A percentile compares a stretch with the other conserved stretches of the same genome.
These are phyloP conservation scores for Macrophya alboannulata DNA, from an alignment of 2,888 invertebrate genomes.

Conservation along the genomic window DNA sequence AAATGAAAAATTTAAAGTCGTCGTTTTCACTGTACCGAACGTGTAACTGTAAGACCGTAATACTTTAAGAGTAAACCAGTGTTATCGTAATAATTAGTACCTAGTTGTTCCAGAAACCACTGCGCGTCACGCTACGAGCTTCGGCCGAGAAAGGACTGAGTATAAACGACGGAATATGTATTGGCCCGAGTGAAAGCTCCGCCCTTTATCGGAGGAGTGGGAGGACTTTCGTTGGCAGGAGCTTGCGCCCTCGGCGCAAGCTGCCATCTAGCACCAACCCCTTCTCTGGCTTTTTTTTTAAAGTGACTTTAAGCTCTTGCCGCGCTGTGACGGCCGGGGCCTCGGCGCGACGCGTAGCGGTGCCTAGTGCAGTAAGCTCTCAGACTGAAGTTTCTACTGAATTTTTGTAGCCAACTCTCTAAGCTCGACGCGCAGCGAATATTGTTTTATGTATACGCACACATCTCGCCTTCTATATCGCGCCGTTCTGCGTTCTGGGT, in stretches of 20 bases:
- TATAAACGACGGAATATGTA: conserved; percentile 72
- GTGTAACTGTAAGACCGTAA: not conserved
- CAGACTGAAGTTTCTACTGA: conserved; percentile 24
- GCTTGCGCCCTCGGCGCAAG: conserved; percentile 72
- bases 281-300: conserved; percentile 62
- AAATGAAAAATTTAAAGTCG: not conserved
- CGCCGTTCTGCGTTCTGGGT: not conserved
- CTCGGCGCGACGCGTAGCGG: not conserved
- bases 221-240: conserved; percentile 72
- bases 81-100: conserved; percentile 56
- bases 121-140: conserved; percentile 74
- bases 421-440: conserved; percentile 32
- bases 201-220: conserved; percentile 72
- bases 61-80: not conserved
- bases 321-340: not conserved
- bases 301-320: conserved; percentile 44
- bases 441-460: conserved; percentile 44
- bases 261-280: conserved; percentile 72
- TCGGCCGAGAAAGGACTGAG: conserved; percentile 77
- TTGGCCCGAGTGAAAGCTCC: conserved; percentile 76
- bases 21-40: not conserved
- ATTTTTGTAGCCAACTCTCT: conserved; percentile 21
- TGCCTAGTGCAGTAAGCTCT: conserved; percentile 39
- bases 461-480: conserved; percentile 17
- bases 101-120: conserved; percentile 63